Base-by-base conservation (phyloP, 2,797 vertebrate species). In the Notoglanidium macrostoma region DNA sequence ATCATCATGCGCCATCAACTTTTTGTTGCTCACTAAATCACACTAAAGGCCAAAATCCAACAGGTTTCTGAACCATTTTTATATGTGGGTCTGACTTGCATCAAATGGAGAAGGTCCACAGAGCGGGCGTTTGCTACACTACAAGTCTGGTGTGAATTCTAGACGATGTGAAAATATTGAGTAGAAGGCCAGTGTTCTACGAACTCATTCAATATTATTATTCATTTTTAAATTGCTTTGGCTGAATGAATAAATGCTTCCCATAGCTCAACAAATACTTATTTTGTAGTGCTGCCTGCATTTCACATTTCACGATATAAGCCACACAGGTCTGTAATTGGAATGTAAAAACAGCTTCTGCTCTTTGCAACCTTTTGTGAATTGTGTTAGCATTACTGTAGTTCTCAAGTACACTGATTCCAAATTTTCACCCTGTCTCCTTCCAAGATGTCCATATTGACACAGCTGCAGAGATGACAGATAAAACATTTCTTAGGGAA, bases 381-480 rank as follows among this genome's bases (percentile, higher is more conserved):
- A 90, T 87, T 73, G 29, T 89, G 83, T 91, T 87, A 86, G 83
- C 55, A 51, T 90, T 73, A 51, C 63, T 78, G 77, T 70, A 63
- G 26, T 35, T 44, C 51, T 35, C 51, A 29, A 21, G 63, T 83
- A 12, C 82, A 54, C 23, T 6, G 17, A 87, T 73, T 68, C 40
- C 44, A 46, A 86, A 49, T 87, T 67, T 85, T 89, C 87, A 91
- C 87, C 85, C 89, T 85, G 91, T 91, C 91, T 93, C 90, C 90
- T 91, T 91, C 92, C 57, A 81, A 81, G 92, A 94, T 94, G 93
- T 92, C 92, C 91, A 91, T 96, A 95, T 96, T 96, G 95, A 96
- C 95, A 95, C 95, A 96, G 95, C 95, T 96, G 96, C 90, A 89
- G 92, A 93, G 91, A 92, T 95, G 94, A 95, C 95, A 94, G 93